These are phyloP conservation scores for Agelaius tricolor DNA, from an alignment of 2,113 vertebrate genomes.

Conservation along the genomic window DNA sequence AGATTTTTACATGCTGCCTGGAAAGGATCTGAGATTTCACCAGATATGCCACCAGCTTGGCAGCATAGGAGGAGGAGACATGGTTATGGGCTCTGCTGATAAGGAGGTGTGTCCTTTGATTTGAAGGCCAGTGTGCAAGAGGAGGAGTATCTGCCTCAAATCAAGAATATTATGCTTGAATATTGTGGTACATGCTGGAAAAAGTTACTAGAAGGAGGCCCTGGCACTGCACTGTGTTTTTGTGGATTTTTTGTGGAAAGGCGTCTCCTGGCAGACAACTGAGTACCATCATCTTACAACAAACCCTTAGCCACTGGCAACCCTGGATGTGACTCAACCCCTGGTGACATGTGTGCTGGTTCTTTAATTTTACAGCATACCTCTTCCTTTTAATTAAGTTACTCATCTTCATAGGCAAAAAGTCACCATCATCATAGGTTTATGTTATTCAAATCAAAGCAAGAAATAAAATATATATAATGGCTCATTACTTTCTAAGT, in stretches of 20 bases:
- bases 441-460: not conserved
- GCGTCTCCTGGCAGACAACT: not conserved
- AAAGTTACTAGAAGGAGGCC: not conserved
- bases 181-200: not conserved
- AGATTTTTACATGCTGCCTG: not conserved
- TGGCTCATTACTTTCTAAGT: not conserved
- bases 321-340: not conserved
- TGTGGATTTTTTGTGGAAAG: not conserved
- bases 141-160: not conserved
- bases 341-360: not conserved
- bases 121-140: not conserved
- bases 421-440: not conserved
- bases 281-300: not conserved
- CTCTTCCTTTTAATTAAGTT: constrained; percentile 15
- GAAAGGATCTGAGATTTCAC: not conserved
- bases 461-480: not conserved
- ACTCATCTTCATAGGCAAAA: not conserved
- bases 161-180: not conserved
- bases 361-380: not conserved
- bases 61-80: not conserved
- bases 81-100: accelerated
- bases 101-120: not conserved
- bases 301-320: not conserved
- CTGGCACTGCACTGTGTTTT: not conserved
- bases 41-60: not conserved